Percentiles rank a stretch among this genome's conserved stretches.
These are phyloP conservation scores for Peromyscus aztecus DNA, from an alignment of 2,797 vertebrate genomes.

Conservation along the genomic window DNA sequence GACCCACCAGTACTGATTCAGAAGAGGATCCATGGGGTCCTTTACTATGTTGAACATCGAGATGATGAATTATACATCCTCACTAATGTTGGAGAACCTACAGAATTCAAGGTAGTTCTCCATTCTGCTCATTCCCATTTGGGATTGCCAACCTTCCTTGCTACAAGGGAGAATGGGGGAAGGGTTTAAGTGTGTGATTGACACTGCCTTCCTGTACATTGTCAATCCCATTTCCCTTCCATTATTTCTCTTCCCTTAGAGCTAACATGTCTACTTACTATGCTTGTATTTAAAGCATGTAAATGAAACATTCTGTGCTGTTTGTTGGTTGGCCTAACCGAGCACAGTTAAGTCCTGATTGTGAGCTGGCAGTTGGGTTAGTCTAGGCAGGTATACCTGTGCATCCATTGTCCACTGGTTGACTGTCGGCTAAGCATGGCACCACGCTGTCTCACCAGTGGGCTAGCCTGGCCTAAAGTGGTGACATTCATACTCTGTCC, in stretches of 20 bases:
- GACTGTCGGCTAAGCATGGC: not conserved
- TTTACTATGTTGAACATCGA: constrained; percentile 96
- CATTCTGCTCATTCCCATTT: not conserved
- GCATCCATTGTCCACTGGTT: not conserved
- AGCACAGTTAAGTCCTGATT: not conserved
- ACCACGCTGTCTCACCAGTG: not conserved
- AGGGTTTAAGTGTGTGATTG: not conserved
- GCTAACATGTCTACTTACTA: not conserved
- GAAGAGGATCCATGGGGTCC: constrained; percentile 89
- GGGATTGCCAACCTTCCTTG: not conserved
- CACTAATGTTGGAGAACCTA: constrained; percentile 92
- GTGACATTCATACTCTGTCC: not conserved
- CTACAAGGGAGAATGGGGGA: not conserved
- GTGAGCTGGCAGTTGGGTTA: not conserved
- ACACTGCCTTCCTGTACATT: not conserved
- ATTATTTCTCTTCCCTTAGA: constrained; percentile 45
- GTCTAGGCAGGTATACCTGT: not conserved
- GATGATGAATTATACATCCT: constrained; percentile 92
- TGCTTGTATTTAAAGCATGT: not conserved
- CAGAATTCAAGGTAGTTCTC: constrained; percentile 94
- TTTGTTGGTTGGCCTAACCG: not conserved
- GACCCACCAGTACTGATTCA: constrained; percentile 92
- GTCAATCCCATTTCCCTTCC: constrained; percentile 1
- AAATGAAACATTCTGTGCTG: not conserved
- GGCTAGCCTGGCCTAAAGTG: not conserved